Conservation (phyloP, 2,888 invertebrate species). For the Uropetala carovei region DNA sequence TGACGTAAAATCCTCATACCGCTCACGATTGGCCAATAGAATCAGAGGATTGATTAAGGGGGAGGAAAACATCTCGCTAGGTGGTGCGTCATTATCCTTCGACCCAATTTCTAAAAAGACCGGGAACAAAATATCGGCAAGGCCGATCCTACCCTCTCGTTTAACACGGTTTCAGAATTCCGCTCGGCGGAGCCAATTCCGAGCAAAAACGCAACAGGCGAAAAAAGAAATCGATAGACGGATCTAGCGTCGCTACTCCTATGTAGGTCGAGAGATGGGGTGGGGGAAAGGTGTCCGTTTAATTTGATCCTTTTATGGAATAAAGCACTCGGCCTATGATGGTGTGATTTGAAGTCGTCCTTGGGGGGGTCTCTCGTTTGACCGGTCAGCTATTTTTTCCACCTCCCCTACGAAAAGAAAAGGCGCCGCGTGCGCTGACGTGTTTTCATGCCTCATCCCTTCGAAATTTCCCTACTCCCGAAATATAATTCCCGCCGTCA, state of each 20-base stretch:
- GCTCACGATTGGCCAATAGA: too few relatives aligned
- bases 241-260: neutral
- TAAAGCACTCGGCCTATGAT: neutral
- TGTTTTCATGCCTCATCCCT: too few relatives aligned
- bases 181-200: neutral
- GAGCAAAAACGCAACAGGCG: neutral
- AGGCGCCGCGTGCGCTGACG: neutral
- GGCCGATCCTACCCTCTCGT: neutral
- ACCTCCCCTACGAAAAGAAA: neutral
- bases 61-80: too few relatives aligned
- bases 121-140: neutral
- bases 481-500: neutral
- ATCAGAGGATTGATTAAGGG: too few relatives aligned
- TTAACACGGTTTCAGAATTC: neutral
- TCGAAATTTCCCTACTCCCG: too few relatives aligned
- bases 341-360: neutral
- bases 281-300: neutral
- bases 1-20: too few relatives aligned
- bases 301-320: neutral
- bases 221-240: neutral
- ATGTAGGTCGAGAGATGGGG: slow-evolving; percentile 12
- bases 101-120: neutral
- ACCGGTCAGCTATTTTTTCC: neutral
- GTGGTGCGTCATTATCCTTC: too few relatives aligned
- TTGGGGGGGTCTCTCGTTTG: neutral